Base-by-base conservation (phyloP, 2,113 vertebrate species). In the Sinocyclocheilus maitianheensis region DNA sequence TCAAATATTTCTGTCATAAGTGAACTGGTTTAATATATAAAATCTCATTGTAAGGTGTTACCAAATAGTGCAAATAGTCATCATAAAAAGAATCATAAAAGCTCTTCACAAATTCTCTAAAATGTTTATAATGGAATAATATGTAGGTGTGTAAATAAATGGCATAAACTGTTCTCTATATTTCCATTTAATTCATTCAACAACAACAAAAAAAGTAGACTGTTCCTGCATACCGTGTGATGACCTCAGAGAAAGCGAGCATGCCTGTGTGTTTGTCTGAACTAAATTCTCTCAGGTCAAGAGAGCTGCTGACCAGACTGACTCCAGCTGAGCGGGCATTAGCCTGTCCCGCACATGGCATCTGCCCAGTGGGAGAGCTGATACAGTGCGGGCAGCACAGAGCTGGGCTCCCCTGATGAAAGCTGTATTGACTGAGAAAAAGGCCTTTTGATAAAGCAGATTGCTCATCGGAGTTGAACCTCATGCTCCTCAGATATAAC, bases 391-490 rank as follows among this genome's bases (percentile, higher is more conserved):
- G 88, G 82, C 87, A 89, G 53, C 86, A 86, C 85, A 81, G 51
- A 48, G n/a, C 37, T 81, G 87, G 88, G 76, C 88, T 93, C 91
- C 91, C 90, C 85, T 84, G 91, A 89, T 88, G 65, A 93, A 92
- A 93, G 90, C 86, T 86, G 81, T 93, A 95, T 94, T 92, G 94
- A 95, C 94, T 91, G 90, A 91, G 87, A 93, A 93, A 93, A 94
- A 93, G 88, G 92, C 90, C 90, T 91, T 94, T 92, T 94, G 94
- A 95, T 93, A 92, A 93, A 91, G 91, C 90, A 93, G 93, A 94
- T 94, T 94, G 93, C 90, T 93, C 94, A 94, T 94, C 90, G 92
- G 92, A 91, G 93, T 93, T 92, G 91, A 94, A 94, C 89, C 87
- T 93, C 93, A 94, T 94, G 94, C 89, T 80, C 90, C 92, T 92